A percentile compares a stretch with the other conserved stretches of the same genome.
These are phyloP conservation scores for Euwallacea fornicatus DNA, from an alignment of 1,140 invertebrate species.

Conservation along the genomic window DNA sequence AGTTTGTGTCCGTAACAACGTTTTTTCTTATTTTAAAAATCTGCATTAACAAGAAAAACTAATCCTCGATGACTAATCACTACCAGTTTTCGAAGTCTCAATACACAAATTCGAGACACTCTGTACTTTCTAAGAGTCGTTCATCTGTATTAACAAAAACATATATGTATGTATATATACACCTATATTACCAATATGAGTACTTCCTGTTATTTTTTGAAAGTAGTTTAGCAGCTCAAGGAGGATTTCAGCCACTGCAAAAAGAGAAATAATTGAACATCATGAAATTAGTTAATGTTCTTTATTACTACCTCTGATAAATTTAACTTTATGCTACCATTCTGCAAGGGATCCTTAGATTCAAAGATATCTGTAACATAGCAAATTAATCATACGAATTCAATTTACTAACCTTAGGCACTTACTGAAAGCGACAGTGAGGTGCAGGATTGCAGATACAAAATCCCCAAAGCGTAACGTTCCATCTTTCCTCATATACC, in stretches of 20 bases:
- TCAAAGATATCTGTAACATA: constrained; percentile 73
- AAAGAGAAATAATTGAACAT: constrained; percentile 48
- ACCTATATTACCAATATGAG: not conserved
- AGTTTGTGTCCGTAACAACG: too few relatives aligned
- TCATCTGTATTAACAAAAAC: not conserved
- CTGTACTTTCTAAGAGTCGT: too few relatives aligned
- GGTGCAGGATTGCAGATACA: constrained; percentile 84
- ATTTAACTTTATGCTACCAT: constrained; percentile 78
- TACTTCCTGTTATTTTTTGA: not conserved
- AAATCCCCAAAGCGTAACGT: constrained; percentile 92
- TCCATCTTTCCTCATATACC: constrained; percentile 90
- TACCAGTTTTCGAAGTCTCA: too few relatives aligned
- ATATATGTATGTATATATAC: not conserved
- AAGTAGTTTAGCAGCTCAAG: constrained; percentile 62
- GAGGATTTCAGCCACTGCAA: constrained; percentile 78
- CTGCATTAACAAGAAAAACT: too few relatives aligned
- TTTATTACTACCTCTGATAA: constrained; percentile 69
- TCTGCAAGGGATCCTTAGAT: constrained; percentile 78
- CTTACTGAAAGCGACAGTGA: constrained; percentile 87
- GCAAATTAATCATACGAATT: constrained; percentile 10
- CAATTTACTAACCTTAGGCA: constrained; percentile 12
- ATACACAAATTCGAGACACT: too few relatives aligned
- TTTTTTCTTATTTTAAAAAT: too few relatives aligned
- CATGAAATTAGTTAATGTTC: constrained; percentile 17
- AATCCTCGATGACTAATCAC: too few relatives aligned